phyloP scores from a whole-genome alignment of 2,888 invertebrate species.

The Mythimna loreyi region DNA sequence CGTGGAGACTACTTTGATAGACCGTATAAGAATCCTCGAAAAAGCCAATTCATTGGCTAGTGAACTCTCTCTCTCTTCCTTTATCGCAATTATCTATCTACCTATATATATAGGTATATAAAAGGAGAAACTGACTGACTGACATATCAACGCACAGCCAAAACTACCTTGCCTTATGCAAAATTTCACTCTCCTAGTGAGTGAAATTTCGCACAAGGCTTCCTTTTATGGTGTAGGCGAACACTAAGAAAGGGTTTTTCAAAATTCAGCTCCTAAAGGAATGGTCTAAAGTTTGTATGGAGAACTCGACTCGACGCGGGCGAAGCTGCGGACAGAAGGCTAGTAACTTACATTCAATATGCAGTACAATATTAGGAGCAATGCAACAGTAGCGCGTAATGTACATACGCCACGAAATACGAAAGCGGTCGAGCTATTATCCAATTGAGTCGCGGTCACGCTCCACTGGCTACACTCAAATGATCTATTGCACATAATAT shows the following conservation, averaged over 20 bases:
- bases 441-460: conserved; percentile 50
- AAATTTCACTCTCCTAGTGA: no score
- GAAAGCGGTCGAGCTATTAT: conserved; percentile 57
- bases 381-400: conserved; percentile 12
- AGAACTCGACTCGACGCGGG: no score
- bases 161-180: no score
- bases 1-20: background rate
- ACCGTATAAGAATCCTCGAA: background rate
- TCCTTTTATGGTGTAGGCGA: no score
- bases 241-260: no score
- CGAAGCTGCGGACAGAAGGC: no score
- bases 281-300: no score
- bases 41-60: background rate
- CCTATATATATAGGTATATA: no score
- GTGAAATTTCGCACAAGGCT: no score
- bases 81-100: background rate
- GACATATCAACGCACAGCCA: no score
- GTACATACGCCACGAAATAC: conserved; percentile 25
- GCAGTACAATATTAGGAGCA: background rate
- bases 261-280: no score
- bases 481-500: conserved; percentile 25
- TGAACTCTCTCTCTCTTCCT: background rate
- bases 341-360: background rate
- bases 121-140: no score
- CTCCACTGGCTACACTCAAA: conserved; percentile 21